phyloP scores from a whole-genome alignment of 1,140 invertebrate species.

The Sitophilus oryzae region DNA sequence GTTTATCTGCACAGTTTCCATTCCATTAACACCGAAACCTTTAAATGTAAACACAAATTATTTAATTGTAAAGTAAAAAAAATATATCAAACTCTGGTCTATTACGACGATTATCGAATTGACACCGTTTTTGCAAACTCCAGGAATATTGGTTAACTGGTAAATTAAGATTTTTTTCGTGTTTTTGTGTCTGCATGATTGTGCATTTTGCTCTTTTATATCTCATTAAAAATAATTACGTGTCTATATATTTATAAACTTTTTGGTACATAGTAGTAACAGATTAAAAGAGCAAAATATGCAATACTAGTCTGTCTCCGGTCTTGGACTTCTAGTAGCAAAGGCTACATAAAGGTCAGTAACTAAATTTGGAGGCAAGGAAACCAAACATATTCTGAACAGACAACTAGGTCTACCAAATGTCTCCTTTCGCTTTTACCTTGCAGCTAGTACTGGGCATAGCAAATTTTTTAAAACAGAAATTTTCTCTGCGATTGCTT shows the following conservation, averaged over 20 bases:
- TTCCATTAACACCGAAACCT: slow-evolving; percentile 4
- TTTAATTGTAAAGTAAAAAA: slow-evolving; percentile 1
- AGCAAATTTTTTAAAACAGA: slow-evolving; percentile 1
- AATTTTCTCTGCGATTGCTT: slow-evolving; percentile 8
- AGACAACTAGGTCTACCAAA: not conserved
- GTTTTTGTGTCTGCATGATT: slow-evolving; percentile 31
- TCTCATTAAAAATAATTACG: too few relatives aligned
- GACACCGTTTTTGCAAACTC: slow-evolving; percentile 39
- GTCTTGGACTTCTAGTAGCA: slow-evolving; percentile 39
- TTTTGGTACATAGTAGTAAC: not conserved
- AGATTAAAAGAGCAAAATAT: slow-evolving; percentile 16
- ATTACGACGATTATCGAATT: not conserved
- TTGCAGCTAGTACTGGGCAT: slow-evolving; percentile 33
- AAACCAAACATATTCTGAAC: not conserved
- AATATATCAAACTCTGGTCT: slow-evolving; percentile 1
- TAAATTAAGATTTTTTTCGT: slow-evolving; percentile 12
- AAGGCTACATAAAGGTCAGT: slow-evolving; percentile 43
- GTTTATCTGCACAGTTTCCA: not conserved
- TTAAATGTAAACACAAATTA: slow-evolving; percentile 5
- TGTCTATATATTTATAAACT: not conserved
- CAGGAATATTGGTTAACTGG: slow-evolving; percentile 21
- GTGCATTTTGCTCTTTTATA: slow-evolving; percentile 16
- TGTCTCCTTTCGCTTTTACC: slow-evolving; percentile 5
- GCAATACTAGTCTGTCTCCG: slow-evolving; percentile 22
- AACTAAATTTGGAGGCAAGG: slow-evolving; percentile 3